phyloP scores from a whole-genome alignment of 1,140 invertebrate genomes.

The Procambarus clarkii region DNA sequence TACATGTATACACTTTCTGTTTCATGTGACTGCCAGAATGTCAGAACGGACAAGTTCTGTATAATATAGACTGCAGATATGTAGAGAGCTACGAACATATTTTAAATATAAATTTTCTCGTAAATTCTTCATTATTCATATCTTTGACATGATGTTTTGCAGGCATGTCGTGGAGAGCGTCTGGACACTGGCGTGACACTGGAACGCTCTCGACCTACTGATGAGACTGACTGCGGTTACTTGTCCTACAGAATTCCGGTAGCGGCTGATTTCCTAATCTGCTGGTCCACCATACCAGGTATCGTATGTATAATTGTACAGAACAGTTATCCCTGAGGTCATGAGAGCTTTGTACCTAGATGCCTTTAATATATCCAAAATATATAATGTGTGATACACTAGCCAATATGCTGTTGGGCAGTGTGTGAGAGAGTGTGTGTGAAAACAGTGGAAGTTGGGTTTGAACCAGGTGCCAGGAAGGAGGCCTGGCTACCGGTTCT shows the following conservation, averaged over 20 bases:
- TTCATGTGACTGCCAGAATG: no score
- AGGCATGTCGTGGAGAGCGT: slow-evolving; percentile 93
- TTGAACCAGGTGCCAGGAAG: no score
- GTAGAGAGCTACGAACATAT: no score
- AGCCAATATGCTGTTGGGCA: no score
- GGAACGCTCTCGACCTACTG: slow-evolving; percentile 75
- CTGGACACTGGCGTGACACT: slow-evolving; percentile 82
- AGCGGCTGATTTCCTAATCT: slow-evolving; percentile 95
- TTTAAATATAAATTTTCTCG: neutral
- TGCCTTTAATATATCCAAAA: neutral
- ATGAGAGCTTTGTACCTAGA: neutral
- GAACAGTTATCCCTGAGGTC: neutral
- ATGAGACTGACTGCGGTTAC: slow-evolving; percentile 84
- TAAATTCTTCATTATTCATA: neutral
- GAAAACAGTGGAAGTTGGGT: no score
- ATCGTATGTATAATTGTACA: slow-evolving; percentile 44
- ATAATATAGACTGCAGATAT: no score
- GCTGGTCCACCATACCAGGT: slow-evolving; percentile 95
- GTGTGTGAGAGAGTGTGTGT: no score
- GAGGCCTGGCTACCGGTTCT: no score
- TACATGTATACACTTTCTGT: no score
- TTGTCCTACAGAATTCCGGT: slow-evolving; percentile 87
- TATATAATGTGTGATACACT: no score
- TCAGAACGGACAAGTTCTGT: no score
- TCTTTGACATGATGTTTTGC: neutral